phyloP scores from a whole-genome alignment of 2,113 vertebrate species.

The Channa argus region DNA sequence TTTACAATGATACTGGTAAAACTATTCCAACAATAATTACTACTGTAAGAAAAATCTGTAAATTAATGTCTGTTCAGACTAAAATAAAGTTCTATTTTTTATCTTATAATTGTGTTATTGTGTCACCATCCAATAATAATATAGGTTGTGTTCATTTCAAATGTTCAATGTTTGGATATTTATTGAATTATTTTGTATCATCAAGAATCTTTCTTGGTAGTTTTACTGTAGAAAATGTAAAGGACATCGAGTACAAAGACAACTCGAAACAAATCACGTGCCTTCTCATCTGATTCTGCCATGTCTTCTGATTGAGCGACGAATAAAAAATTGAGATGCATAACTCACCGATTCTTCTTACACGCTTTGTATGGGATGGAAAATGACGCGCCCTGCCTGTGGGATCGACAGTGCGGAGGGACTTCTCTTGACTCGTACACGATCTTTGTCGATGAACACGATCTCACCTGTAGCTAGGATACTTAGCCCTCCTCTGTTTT shows the following conservation, averaged over 20 bases:
- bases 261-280: slow-evolving; percentile 37
- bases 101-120: slow-evolving; percentile 17
- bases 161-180: neutral
- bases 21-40: neutral
- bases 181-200: neutral
- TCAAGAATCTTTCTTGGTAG: neutral
- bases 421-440: neutral
- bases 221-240: neutral
- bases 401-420: neutral
- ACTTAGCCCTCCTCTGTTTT: slow-evolving; percentile 66
- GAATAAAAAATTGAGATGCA: neutral
- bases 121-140: neutral
- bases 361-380: neutral
- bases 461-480: slow-evolving; percentile 78
- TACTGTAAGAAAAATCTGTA: slow-evolving; percentile 9
- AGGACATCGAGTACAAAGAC: neutral
- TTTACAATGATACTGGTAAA: slow-evolving; percentile 1
- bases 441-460: slow-evolving; percentile 46
- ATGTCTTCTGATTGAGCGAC: neutral
- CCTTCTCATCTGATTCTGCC: slow-evolving; percentile 29
- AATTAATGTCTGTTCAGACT: slow-evolving; percentile 33
- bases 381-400: neutral
- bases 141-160: neutral
- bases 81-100: slow-evolving; percentile 59
- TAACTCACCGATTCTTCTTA: neutral